Base-by-base conservation (phyloP, 1,140 invertebrate species). In the Whitmania pigra region DNA sequence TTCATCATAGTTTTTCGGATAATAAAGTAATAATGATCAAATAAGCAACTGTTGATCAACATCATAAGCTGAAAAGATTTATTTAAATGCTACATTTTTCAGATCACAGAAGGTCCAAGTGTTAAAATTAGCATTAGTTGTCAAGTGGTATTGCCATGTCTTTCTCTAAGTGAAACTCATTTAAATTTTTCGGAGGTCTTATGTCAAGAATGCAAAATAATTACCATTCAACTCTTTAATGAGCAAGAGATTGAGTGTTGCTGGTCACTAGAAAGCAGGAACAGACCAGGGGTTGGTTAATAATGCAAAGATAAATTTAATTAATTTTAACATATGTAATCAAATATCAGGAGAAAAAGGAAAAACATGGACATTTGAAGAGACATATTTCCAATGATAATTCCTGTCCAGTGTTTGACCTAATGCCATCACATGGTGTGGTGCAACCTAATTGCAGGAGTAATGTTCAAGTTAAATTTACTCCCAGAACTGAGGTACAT, bases 381-480 rank as follows among this genome's bases (percentile, higher is more conserved):
- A 63, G 57, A 63, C 7, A 15, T 7, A 63, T 25, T 31, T 25
- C 22, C 11, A 22, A 25, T 63, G 20, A 63, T 31, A n/a, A 31
- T 25, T 63, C 57, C 7, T 63, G 57, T 63, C 57, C 57, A 31
- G 11, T 63, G 9, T 63, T 63, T 63, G 57, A 63, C 11, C 22
- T 63, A 31, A 63, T 31, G 2, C 57, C 57, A 63, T 63, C 57
- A 25, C 22, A 63, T 25, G 57, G 57, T 22, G 22, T 63, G 22
- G 57, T 63, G 22, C 57, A 25, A 25, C 57, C 57, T 25, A 25
- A 31, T 63, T 11, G 57, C 57, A 63, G 57, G 29, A 63, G 22
- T 25, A 63, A 63, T 20, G 57, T 63, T 3, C 57, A 63, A 63
- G 57, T 63, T 13, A 63, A 63, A 63, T 63, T 63, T 15, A 63